Evolutionary conservation across 1,140 invertebrate species (phyloP).

Genomic region (Philaenus spumarius): DNA sequence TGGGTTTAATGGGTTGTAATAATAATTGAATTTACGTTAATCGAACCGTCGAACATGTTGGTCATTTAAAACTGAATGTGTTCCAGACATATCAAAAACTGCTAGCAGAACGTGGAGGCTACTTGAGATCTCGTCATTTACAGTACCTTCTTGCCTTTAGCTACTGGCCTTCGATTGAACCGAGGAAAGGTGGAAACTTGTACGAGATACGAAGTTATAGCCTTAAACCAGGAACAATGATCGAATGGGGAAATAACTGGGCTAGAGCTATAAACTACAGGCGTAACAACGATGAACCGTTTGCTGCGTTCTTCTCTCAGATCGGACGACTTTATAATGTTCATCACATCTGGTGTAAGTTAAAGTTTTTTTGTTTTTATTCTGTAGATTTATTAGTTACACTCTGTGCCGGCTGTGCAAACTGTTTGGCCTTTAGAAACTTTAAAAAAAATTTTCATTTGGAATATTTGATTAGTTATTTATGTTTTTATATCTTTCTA

Average conservation of each 20-base stretch:
- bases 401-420: too few relatives aligned
- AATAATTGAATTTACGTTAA: slow-evolving; percentile 14
- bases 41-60: not conserved
- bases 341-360: slow-evolving; percentile 97
- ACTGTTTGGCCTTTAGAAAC: too few relatives aligned
- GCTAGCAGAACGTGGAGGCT: slow-evolving; percentile 71
- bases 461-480: too few relatives aligned
- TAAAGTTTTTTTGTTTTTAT: too few relatives aligned
- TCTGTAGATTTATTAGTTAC: too few relatives aligned
- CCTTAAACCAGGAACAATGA: slow-evolving; percentile 94
- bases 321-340: slow-evolving; percentile 93
- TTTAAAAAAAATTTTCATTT: too few relatives aligned
- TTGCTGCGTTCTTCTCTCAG: slow-evolving; percentile 94
- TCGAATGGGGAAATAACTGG: slow-evolving; percentile 99
- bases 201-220: slow-evolving; percentile 90
- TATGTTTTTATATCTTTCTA: too few relatives aligned
- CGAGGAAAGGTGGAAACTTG: slow-evolving; percentile 67
- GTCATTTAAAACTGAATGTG: slow-evolving; percentile 20
- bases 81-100: slow-evolving; percentile 69
- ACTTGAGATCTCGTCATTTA: slow-evolving; percentile 79
- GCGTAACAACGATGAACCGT: slow-evolving; percentile 86
- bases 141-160: slow-evolving; percentile 89
- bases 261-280: slow-evolving; percentile 88
- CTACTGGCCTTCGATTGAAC: slow-evolving; percentile 76
- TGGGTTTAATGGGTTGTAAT: not conserved